Percentiles rank a stretch among this genome's conserved stretches.
These are phyloP conservation scores for Phortica magna DNA, from an alignment of 2,888 invertebrate genomes.

Conservation along the genomic window DNA sequence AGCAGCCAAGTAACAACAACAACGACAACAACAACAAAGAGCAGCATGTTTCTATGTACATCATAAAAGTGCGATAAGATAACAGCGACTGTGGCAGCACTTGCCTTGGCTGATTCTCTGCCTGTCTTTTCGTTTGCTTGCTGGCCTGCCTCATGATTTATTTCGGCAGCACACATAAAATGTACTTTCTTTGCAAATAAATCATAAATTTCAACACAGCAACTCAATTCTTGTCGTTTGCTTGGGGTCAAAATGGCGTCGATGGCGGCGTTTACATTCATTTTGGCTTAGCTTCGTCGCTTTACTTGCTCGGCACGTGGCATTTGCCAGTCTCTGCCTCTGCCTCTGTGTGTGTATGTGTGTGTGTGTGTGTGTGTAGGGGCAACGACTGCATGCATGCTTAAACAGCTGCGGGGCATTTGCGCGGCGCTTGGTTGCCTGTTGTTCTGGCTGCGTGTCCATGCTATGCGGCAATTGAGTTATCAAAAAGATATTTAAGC, in stretches of 20 bases:
- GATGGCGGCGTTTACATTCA: not conserved
- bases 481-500: constrained; percentile 64
- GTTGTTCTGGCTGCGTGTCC: constrained; percentile 14
- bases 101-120: not conserved
- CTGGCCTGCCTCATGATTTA: constrained; percentile 55
- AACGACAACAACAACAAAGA: constrained; percentile 2
- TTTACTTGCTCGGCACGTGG: too few relatives aligned
- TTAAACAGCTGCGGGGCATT: too few relatives aligned
- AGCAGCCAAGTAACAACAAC: not conserved
- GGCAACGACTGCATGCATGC: not conserved
- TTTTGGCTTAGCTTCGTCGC: not conserved
- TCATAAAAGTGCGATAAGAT: constrained; percentile 71
- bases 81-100: constrained; percentile 45
- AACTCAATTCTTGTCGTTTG: constrained; percentile 47
- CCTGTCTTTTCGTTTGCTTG: not conserved
- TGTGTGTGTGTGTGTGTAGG: too few relatives aligned
- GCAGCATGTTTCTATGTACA: constrained; percentile 55
- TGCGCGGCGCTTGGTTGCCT: not conserved
- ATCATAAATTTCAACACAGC: constrained; percentile 70
- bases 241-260: constrained; percentile 9
- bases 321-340: too few relatives aligned
- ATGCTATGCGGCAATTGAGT: constrained; percentile 63
- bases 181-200: constrained; percentile 71
- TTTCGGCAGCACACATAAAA: constrained; percentile 66
- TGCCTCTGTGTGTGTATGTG: too few relatives aligned